Evolutionary conservation across 2,113 vertebrate genomes (phyloP), one percentile per base, ranked within the genome.

Genomic region (Caranx ignobilis): DNA sequence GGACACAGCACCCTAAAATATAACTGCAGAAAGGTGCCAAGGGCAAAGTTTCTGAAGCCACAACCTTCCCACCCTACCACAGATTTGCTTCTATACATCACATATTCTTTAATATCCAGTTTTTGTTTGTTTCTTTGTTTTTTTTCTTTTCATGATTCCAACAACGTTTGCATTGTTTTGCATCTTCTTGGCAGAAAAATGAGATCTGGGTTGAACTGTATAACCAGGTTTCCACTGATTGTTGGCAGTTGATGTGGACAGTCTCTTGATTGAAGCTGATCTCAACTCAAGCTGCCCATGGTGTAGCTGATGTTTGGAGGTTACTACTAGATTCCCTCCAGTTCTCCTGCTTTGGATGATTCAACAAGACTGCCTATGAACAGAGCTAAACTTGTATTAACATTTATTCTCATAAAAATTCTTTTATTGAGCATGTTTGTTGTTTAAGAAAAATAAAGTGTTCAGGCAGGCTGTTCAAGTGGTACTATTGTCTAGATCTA

Each of bases 241-340:
- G 47, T 60, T 9, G 47, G n/a, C 26, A 71, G 16, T 61, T 15
- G 35, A 43, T 13, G 10, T 31, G 59, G 74, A 64, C 16, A 62
- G 75, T 32, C 50, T 77, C 50, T 60, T 70, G 55, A 75, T 31
- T 8, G 2, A 54, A 45, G 18, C 34, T 41, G 26, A 78, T 74
- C 50, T 19, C 3, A 43, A 45, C 39, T 67, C 10, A 52, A 69
- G 45, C 45, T 47, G 18, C 43, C 57, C 26, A 3, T 41, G 15
- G 39, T 56, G 37, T 15, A 59, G 35, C 4, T 39, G 21, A 45
- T 39, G 9, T 61, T 18, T 2, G 64, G 69, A 31, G 26, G 45
- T 65, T 21, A 6, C 5, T 57, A 65, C 34, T 56, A 26, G 63
- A 75, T 69, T 31, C 5, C 11, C n/a, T 26, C 16, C 43, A 41